phyloP scores from a whole-genome alignment of 35 echinoderm and acorn worm genomes.

The Apostichopus californicus region DNA sequence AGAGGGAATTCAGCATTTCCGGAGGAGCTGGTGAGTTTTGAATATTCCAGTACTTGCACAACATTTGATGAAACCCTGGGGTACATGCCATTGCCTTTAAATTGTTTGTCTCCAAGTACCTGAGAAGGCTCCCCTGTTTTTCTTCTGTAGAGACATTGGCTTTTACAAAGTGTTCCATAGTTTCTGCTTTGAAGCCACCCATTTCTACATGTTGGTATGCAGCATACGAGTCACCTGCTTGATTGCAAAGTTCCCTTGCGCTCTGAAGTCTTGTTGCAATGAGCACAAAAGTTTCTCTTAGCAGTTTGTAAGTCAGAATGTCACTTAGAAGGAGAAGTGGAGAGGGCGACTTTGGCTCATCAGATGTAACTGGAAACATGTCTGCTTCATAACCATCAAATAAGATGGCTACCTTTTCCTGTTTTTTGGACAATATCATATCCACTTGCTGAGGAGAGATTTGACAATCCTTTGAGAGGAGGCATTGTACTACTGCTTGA shows the following conservation, averaged over 20 bases:
- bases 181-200: slow-evolving; percentile 6
- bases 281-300: slow-evolving; percentile 8
- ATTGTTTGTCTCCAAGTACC: slow-evolving; percentile 15
- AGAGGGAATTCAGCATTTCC: background rate
- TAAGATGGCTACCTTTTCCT: slow-evolving; percentile 25
- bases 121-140: slow-evolving; percentile 35
- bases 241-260: background rate
- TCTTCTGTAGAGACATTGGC: background rate
- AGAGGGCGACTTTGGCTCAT: background rate
- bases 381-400: slow-evolving; percentile 3
- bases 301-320: slow-evolving; percentile 1
- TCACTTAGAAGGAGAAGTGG: background rate
- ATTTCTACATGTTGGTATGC: slow-evolving; percentile 34
- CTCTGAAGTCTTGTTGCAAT: slow-evolving; percentile 9
- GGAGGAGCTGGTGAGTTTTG: background rate
- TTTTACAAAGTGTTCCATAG: slow-evolving; percentile 4
- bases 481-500: slow-evolving; percentile 4
- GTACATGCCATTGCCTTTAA: slow-evolving; percentile 21
- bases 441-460: slow-evolving; percentile 1
- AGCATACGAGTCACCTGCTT: background rate
- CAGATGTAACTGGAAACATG: background rate
- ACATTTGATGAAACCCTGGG: background rate
- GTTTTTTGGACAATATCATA: background rate
- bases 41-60: slow-evolving; percentile 26
- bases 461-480: slow-evolving; percentile 1